These are phyloP conservation scores for Squalus acanthias DNA, from an alignment of 2,797 vertebrate genomes.

Conservation along the genomic window DNA sequence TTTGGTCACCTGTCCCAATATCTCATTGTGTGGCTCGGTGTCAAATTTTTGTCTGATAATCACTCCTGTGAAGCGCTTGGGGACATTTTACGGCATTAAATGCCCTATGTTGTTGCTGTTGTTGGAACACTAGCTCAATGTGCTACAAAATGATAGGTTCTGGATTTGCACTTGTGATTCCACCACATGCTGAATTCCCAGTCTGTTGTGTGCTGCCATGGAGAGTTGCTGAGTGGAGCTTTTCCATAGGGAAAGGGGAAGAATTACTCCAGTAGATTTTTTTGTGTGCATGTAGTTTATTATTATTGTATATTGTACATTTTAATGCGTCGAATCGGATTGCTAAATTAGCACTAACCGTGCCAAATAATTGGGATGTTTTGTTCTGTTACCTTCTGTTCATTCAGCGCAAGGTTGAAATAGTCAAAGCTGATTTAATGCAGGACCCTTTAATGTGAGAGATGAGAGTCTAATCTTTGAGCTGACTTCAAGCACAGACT, in stretches of 20 bases:
- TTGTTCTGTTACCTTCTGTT: not conserved
- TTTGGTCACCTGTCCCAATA: too few species aligned
- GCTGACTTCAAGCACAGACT: not conserved
- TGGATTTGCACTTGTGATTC: not conserved
- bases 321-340: not conserved
- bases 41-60: too few species aligned
- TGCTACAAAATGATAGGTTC: not conserved
- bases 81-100: not conserved
- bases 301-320: not conserved
- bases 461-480: not conserved
- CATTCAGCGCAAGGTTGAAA: not conserved
- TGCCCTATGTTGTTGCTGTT: not conserved
- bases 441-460: not conserved
- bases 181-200: not conserved
- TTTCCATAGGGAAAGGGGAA: not conserved
- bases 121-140: not conserved
- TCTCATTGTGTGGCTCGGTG: too few species aligned
- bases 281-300: not conserved
- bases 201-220: not conserved
- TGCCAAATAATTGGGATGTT: not conserved
- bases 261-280: not conserved
- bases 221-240: not conserved
- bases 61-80: too few species aligned
- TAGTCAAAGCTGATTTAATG: not conserved
- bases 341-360: not conserved